A percentile compares a stretch with the other conserved stretches of the same genome.
These are phyloP conservation scores for Poecilia velifera DNA, from an alignment of 2,797 vertebrate species.

Conservation along the genomic window DNA sequence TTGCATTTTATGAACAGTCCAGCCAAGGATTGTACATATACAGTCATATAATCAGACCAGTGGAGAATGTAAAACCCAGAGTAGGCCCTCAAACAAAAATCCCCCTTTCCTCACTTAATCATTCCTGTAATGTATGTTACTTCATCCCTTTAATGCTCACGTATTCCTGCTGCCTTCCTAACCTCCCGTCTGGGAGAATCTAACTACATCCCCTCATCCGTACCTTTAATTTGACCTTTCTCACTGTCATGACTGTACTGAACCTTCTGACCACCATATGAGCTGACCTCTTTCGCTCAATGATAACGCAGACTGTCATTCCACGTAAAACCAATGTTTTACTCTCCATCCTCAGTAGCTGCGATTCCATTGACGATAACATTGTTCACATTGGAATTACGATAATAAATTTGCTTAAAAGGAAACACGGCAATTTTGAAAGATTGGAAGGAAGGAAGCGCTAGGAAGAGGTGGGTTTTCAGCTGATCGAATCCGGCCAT, in stretches of 20 bases:
- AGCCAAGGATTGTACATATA: slow-evolving; percentile 34
- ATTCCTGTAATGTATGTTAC: slow-evolving; percentile 21
- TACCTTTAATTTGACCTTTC: slow-evolving; percentile 33
- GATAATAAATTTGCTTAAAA: too few relatives aligned
- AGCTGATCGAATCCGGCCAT: too few relatives aligned
- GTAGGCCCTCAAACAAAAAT: slow-evolving; percentile 26
- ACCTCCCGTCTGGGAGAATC: slow-evolving; percentile 24
- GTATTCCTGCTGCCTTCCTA: slow-evolving; percentile 35
- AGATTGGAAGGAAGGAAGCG: too few relatives aligned
- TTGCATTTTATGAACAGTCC: slow-evolving; percentile 69
- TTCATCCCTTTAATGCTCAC: slow-evolving; percentile 16
- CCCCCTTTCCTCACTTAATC: slow-evolving; percentile 47
- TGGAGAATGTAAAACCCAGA: slow-evolving; percentile 59
- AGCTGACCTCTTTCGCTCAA: background rate
- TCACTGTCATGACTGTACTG: slow-evolving; percentile 3
- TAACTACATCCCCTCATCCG: slow-evolving; percentile 26
- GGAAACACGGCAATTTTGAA: too few relatives aligned
- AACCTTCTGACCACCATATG: background rate
- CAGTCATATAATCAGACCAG: slow-evolving; percentile 47
- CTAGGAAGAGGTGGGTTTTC: too few relatives aligned
- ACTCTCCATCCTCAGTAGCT: too few relatives aligned
- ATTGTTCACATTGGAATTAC: too few relatives aligned
- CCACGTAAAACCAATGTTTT: too few relatives aligned
- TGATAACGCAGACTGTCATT: too few relatives aligned
- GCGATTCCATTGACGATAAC: too few relatives aligned